These are phyloP conservation scores for Oncorhynchus masou DNA, from an alignment of 2,113 vertebrate genomes.

Conservation along the genomic window DNA sequence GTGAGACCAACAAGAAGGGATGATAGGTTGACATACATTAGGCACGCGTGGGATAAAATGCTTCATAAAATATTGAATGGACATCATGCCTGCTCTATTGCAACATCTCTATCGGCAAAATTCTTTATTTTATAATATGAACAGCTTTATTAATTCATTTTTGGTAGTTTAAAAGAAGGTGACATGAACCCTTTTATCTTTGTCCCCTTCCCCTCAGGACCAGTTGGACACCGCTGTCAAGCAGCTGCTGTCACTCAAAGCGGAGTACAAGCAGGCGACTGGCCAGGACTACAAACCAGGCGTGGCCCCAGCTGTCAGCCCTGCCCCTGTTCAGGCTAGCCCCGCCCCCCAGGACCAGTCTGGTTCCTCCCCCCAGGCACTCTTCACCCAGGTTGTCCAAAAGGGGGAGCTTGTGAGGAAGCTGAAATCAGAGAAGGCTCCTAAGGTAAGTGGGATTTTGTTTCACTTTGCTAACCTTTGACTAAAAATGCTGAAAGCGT, in stretches of 20 bases:
- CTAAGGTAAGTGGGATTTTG: conserved; percentile 73
- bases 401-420: conserved; percentile 91
- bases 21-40: not conserved
- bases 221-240: conserved; percentile 82
- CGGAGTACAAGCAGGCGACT: conserved; percentile 79
- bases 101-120: too few relatives aligned
- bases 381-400: conserved; percentile 75
- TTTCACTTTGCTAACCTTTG: not conserved
- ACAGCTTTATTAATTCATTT: not conserved
- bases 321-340: conserved; percentile 16
- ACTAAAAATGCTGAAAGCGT: not conserved
- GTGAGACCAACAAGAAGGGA: not conserved
- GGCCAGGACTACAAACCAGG: conserved; percentile 84
- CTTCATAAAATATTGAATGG: too few relatives aligned
- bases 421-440: conserved; percentile 84
- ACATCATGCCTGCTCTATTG: too few relatives aligned
- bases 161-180: not conserved
- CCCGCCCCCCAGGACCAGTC: conserved; percentile 15
- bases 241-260: conserved; percentile 76
- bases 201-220: conserved; percentile 59
- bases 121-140: too few relatives aligned
- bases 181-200: not conserved
- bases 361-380: conserved; percentile 45
- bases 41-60: not conserved
- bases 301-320: conserved; percentile 24